Conservation (phyloP, 2,113 vertebrate genomes). For the Catharus fuscescens region DNA sequence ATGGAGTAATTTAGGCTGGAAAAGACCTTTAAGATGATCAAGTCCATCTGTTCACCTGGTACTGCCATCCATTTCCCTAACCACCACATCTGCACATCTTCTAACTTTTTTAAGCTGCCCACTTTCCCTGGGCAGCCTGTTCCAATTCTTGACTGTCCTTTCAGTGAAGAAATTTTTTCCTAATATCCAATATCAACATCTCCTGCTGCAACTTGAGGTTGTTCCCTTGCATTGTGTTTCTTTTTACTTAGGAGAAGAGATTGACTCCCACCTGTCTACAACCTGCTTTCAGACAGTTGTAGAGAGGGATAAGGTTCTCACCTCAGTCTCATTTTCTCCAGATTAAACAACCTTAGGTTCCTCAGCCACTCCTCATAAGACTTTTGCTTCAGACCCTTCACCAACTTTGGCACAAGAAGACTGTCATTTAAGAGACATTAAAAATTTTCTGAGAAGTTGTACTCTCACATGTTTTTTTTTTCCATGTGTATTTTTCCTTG, state of each 20-base stretch:
- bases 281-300: neutral
- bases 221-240: neutral
- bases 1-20: neutral
- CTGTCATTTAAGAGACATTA: neutral
- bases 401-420: neutral
- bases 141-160: neutral
- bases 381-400: neutral
- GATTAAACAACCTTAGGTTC: neutral
- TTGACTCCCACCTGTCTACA: neutral
- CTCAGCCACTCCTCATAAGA: neutral
- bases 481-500: neutral
- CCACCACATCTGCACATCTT: neutral
- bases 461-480: neutral
- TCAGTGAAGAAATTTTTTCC: neutral
- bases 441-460: neutral
- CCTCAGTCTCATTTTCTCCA: neutral
- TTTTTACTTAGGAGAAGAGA: neutral
- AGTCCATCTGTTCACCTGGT: neutral
- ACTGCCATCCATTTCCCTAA: neutral
- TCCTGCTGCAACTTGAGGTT: neutral
- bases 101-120: neutral
- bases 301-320: neutral
- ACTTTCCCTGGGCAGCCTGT: neutral
- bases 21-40: neutral
- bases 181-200: neutral